Evolutionary conservation across 2,888 invertebrate species (phyloP), one percentile per base, ranked within the genome.

Genomic region (Cryptus armator): DNA sequence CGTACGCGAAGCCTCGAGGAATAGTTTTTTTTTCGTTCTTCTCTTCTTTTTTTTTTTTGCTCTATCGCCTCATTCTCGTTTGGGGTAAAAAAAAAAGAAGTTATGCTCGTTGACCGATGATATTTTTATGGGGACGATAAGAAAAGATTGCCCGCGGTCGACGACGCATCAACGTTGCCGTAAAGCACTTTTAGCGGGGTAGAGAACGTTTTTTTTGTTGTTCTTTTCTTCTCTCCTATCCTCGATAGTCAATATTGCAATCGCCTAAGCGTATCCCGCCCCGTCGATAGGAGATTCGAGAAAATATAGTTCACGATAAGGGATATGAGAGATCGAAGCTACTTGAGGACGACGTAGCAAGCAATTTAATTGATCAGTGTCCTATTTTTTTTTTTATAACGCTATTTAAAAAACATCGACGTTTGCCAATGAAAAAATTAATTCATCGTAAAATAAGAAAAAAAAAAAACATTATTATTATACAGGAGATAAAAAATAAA

Each of bases 111-210:
- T 86, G 87, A 86, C 87, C 88, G 85, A 87, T 86, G 87, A 87
- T 88, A 88, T 87, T 89, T 89, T 89, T 89, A 89, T 87, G 86
- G 86, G 44, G 16, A 64, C 76, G 89, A 89, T 89, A 89, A 89
- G 86, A 79, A 75, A 77, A 86, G 84, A 88, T 87, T 84, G 85
- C 56, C 64, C 72, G 64, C 46, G 37, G 32, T 37, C 24, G 46
- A 29, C 44, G 66, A 51, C n/a, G 12, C 46, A 79, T 75, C 70
- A 14, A 32, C 14, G 19, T 56, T 37, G 44, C n/a, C 16, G 56
- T 37, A n/a, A n/a, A 37, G 48, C 48, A 16, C 29, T 67, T 71
- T 81, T 72, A 72, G 62, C 53, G 37, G 67, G 59, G 67, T 67
- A 43, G 70, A 29, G 56, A 66, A 59, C 12, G 9, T 32, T 64